Evolutionary conservation across 92 coral and sea anemone species (phyloP).

Genomic region (Isaurus tuberculatus): DNA sequence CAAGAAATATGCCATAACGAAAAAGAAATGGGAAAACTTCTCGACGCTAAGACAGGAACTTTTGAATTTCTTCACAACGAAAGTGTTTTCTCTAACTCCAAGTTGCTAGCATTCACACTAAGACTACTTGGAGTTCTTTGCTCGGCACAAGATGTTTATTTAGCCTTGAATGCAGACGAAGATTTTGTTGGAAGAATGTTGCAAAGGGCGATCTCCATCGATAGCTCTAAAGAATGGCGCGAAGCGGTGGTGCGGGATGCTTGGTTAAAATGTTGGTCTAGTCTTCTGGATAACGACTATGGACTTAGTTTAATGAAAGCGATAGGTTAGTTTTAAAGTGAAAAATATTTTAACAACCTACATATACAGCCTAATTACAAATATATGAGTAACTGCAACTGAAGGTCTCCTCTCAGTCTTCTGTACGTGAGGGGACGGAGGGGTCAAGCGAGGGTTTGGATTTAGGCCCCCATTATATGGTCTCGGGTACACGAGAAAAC

Average conservation of each 20-base stretch:
- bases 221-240: slow-evolving; percentile 57
- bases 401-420: no score
- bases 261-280: slow-evolving; percentile 68
- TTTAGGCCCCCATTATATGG: no score
- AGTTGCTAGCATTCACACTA: slow-evolving; percentile 70
- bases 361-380: no score
- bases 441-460: no score
- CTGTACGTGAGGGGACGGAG: no score
- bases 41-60: slow-evolving; percentile 64
- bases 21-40: slow-evolving; percentile 41
- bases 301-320: slow-evolving; percentile 73
- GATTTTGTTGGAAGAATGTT: slow-evolving; percentile 50
- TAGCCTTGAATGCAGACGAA: slow-evolving; percentile 15
- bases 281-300: slow-evolving; percentile 56
- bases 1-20: slow-evolving; percentile 55
- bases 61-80: slow-evolving; percentile 64
- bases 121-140: slow-evolving; percentile 78
- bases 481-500: no score
- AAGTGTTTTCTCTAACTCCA: slow-evolving; percentile 51
- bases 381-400: no score
- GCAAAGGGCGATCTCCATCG: slow-evolving; percentile 32
- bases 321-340: slow-evolving; percentile 10
- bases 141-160: slow-evolving; percentile 45
- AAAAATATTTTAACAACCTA: neutral
- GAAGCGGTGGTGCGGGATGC: slow-evolving; percentile 84